Evolutionary conservation across 2,797 vertebrate species (phyloP).

Genomic region (Phalanger gymnotis): DNA sequence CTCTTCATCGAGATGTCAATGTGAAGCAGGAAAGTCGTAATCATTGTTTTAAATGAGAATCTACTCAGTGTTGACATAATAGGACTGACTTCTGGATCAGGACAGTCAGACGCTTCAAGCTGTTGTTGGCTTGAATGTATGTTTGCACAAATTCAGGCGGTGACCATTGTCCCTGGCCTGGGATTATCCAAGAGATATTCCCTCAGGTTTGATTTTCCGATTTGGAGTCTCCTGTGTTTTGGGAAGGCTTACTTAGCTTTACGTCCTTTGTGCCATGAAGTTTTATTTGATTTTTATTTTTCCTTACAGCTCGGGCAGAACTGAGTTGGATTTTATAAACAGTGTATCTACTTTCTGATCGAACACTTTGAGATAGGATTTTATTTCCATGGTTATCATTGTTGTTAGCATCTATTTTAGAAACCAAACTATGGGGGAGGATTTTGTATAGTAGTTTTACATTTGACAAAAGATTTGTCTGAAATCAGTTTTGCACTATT

Average conservation of each 20-base stretch:
- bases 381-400: neutral
- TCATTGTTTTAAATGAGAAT: conserved; percentile 47
- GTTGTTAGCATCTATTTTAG: neutral
- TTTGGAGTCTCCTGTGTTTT: neutral
- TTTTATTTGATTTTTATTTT: neutral
- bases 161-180: neutral
- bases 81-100: neutral
- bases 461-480: conserved; percentile 47
- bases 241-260: neutral
- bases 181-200: neutral
- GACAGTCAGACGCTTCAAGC: conserved; percentile 6
- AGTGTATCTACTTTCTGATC: conserved; percentile 11
- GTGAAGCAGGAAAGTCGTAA: conserved; percentile 30
- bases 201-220: neutral
- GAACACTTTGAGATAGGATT: conserved; percentile 49
- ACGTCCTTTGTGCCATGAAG: neutral
- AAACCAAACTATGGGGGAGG: conserved; percentile 34
- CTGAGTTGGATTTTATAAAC: neutral
- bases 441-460: conserved; percentile 6
- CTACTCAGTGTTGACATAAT: conserved; percentile 38
- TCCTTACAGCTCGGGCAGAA: neutral
- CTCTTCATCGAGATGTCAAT: conserved; percentile 58
- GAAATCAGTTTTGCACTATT: conserved; percentile 64
- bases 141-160: neutral
- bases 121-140: neutral